phyloP scores from a whole-genome alignment of 2,113 vertebrate species.

The Siphamia tubifer region DNA sequence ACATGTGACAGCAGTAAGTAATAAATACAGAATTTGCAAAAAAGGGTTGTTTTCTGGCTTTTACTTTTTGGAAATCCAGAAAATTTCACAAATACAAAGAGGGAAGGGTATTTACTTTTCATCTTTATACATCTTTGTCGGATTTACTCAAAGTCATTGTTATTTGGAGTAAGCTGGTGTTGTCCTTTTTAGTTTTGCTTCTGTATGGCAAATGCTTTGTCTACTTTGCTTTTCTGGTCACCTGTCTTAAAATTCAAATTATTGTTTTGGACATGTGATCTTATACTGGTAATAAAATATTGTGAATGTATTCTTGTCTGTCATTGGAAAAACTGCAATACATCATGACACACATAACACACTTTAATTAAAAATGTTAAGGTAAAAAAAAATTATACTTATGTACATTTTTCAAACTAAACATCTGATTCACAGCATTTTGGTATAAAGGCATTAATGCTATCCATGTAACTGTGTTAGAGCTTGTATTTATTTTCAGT shows the following conservation, averaged over 20 bases:
- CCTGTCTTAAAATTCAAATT: constrained; percentile 43
- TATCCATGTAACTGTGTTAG: no score
- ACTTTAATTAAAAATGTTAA: background rate
- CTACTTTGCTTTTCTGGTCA: constrained; percentile 57
- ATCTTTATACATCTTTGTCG: background rate
- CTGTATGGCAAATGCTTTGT: constrained; percentile 48
- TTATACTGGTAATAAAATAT: constrained; percentile 64
- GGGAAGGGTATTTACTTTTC: background rate
- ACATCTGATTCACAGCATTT: no score
- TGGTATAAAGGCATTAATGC: no score
- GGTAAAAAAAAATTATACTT: no score
- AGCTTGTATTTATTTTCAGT: no score
- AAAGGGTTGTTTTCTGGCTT: background rate
- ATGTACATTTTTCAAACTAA: no score
- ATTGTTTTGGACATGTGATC: constrained; percentile 63
- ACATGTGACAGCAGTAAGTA: no score
- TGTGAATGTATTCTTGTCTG: constrained; percentile 54
- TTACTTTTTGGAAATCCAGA: background rate
- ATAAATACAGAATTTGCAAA: no score
- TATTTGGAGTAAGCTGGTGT: constrained; percentile 26
- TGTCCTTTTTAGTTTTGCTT: constrained; percentile 45
- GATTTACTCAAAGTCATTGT: background rate
- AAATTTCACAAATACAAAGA: background rate
- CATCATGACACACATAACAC: background rate
- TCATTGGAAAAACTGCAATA: background rate